Conservation (phyloP, 2,888 invertebrate species). For the Azorinus chamasolen region DNA sequence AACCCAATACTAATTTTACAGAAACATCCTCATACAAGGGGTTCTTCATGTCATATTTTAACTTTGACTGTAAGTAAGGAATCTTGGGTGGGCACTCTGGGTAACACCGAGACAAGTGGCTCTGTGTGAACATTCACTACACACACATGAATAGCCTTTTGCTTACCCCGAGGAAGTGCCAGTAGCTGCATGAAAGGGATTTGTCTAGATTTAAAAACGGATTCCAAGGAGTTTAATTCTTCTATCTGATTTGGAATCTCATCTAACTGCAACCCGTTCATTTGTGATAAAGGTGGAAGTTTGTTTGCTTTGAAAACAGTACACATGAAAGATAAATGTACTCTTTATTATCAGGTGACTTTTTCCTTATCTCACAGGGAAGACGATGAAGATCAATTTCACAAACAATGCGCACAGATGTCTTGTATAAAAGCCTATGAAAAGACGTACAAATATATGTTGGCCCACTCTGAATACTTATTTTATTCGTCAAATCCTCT, state of each 20-base stretch:
- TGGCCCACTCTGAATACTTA: conserved; percentile 29
- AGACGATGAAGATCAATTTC: background rate
- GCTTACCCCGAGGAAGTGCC: conserved; percentile 49
- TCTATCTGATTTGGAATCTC: conserved; percentile 42
- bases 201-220: conserved; percentile 46
- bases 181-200: conserved; percentile 60
- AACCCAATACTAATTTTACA: too few relatives aligned
- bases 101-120: conserved; percentile 35
- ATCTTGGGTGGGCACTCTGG: conserved; percentile 40
- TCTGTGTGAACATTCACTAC: conserved; percentile 58
- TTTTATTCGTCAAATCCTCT: too few relatives aligned
- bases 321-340: conserved; percentile 21
- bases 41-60: too few relatives aligned
- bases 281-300: conserved; percentile 35
- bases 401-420: conserved; percentile 6
- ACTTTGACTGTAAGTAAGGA: too few relatives aligned
- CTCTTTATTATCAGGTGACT: background rate
- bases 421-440: conserved; percentile 16
- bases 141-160: conserved; percentile 52
- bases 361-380: conserved; percentile 8
- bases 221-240: conserved; percentile 51
- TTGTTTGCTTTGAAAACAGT: conserved; percentile 9
- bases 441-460: conserved; percentile 13
- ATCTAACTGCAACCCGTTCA: conserved; percentile 40
- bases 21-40: too few relatives aligned